Evolutionary conservation across 2,888 invertebrate species (phyloP).

Genomic region (Argyresthia goedartella): DNA sequence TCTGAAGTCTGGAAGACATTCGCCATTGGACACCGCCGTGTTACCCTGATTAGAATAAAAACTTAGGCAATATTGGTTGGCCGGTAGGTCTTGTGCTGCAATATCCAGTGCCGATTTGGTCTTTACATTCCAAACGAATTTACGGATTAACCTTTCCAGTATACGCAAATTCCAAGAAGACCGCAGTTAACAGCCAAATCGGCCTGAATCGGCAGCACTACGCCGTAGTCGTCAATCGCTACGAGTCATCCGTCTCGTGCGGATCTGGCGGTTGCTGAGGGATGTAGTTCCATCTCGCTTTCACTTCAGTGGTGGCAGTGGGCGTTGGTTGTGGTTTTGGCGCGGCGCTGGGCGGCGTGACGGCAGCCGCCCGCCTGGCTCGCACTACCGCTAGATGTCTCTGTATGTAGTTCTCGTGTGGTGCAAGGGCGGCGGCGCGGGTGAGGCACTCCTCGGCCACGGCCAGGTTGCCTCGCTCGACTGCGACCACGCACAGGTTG

Average conservation of each 20-base stretch:
- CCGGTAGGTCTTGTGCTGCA: not conserved
- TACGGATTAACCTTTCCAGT: too few relatives aligned
- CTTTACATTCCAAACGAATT: too few relatives aligned
- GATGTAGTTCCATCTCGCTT: constrained; percentile 65
- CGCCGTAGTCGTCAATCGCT: constrained; percentile 21
- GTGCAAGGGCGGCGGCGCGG: constrained; percentile 85
- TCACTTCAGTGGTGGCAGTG: constrained; percentile 35
- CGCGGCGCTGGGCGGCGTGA: constrained; percentile 15
- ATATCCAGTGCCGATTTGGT: not conserved
- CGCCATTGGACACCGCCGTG: not conserved
- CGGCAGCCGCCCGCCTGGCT: constrained; percentile 53
- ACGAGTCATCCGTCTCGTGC: constrained; percentile 48
- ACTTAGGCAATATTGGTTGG: constrained; percentile 4
- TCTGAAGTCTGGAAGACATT: not conserved
- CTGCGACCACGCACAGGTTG: constrained; percentile 96
- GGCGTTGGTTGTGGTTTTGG: constrained; percentile 16
- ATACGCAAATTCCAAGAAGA: too few relatives aligned
- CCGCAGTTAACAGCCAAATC: too few relatives aligned
- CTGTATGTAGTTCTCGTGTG: constrained; percentile 91
- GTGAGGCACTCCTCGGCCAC: constrained; percentile 88
- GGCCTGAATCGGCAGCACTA: too few relatives aligned
- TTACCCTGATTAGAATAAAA: constrained; percentile 2
- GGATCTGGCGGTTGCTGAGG: constrained; percentile 63
- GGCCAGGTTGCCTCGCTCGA: constrained; percentile 89
- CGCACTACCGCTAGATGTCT: constrained; percentile 92